Evolutionary conservation across 2,113 vertebrate species (phyloP).

Genomic region (Lampris megalopsis): DNA sequence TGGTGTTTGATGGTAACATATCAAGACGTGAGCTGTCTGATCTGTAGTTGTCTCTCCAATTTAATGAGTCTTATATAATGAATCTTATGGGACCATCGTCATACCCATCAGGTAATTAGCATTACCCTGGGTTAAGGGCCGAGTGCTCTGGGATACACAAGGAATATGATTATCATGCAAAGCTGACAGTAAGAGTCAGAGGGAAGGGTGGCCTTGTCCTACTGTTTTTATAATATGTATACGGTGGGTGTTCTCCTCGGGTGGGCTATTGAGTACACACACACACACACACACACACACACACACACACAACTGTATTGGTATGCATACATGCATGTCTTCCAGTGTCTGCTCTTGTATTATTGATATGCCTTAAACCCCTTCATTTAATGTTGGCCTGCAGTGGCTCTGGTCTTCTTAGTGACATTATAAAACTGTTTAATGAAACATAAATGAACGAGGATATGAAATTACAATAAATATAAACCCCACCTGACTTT

Average conservation of each 20-base stretch:
- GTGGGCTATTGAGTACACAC: background rate
- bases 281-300: background rate
- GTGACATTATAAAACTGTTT: conserved; percentile 66
- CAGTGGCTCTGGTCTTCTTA: background rate
- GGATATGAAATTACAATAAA: conserved; percentile 61
- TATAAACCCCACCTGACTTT: conserved; percentile 59
- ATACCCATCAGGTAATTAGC: conserved; percentile 22
- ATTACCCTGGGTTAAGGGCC: conserved; percentile 31
- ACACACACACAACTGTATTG: background rate
- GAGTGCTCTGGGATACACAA: conserved; percentile 5
- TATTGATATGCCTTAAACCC: conserved; percentile 67
- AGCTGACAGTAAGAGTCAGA: conserved; percentile 30
- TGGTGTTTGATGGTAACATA: conserved; percentile 5
- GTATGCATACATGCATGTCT: background rate
- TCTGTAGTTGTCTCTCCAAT: conserved; percentile 18
- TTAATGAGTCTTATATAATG: conserved; percentile 31
- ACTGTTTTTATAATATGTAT: background rate
- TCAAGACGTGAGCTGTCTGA: conserved; percentile 27
- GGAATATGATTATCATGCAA: conserved; percentile 45
- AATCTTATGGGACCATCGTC: conserved; percentile 37
- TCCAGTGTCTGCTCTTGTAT: conserved; percentile 36
- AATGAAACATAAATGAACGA: conserved; percentile 72
- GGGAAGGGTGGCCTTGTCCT: conserved; percentile 10
- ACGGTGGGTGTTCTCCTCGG: background rate
- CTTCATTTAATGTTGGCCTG: conserved; percentile 37